A percentile compares a stretch with the other conserved stretches of the same genome.
Conservation (phyloP, 2,113 vertebrate genomes). For the Barnardius zonarius region DNA sequence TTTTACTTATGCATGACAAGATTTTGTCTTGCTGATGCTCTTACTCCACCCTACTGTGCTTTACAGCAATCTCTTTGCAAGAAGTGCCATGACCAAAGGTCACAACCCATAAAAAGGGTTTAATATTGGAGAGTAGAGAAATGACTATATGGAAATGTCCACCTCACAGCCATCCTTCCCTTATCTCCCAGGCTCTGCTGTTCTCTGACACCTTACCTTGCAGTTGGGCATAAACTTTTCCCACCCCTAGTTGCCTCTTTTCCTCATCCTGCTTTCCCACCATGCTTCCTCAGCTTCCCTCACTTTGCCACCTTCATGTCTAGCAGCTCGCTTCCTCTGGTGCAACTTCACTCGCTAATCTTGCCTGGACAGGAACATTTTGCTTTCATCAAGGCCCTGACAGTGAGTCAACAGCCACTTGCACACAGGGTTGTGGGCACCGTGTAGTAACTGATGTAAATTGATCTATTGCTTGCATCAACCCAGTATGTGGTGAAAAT, state of each 20-base stretch:
- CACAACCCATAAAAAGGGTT: not conserved
- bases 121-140: not conserved
- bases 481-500: not conserved
- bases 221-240: not conserved
- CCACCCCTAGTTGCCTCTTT: not conserved
- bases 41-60: not conserved
- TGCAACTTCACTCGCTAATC: not conserved
- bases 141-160: not conserved
- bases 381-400: not conserved
- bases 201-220: not conserved
- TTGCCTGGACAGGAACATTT: not conserved
- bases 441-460: not conserved
- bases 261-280: not conserved
- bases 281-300: not conserved
- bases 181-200: not conserved
- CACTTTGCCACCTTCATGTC: not conserved
- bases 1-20: not conserved
- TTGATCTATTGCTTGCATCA: constrained; percentile 21
- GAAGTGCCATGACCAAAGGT: not conserved
- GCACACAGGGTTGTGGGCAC: not conserved
- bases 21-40: not conserved
- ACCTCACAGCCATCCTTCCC: not conserved
- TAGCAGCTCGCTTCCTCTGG: not conserved
- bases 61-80: not conserved
- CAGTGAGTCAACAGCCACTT: not conserved